Evolutionary conservation across 2,797 vertebrate genomes (phyloP), one percentile per base, ranked within the genome.

Genomic region (Intellagama lesueurii): DNA sequence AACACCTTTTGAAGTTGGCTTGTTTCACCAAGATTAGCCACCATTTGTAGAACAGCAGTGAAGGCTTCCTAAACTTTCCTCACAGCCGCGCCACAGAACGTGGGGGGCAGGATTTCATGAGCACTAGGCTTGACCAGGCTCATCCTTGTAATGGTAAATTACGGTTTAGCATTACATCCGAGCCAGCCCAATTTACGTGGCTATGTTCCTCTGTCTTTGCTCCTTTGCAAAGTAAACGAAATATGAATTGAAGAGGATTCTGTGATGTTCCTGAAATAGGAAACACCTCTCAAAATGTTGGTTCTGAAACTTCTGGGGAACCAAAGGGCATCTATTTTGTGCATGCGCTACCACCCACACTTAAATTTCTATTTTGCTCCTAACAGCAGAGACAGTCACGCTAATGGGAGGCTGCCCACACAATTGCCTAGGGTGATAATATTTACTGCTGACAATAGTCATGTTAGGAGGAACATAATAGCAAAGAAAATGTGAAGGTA

Each of bases 201-300:
- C 19, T 32, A 32, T 56, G 14, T 80, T 9, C 49, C 78, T 79
- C 8, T 26, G 14, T 81, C 4, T 24, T 60, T 26, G 19, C 22
- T 81, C 14, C 5, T 19, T 60, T 66, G 32, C 56, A 35, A 40
- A 81, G 60, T 64, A 4, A 81, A 35, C 17, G 56, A 81, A 40
- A 40, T 64, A 16, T 35, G n/a, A 81, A 81, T 35, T 64, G 9
- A 32, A 64, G 11, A 66, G 86, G 52, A 52, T 76, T 82, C 82
- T 87, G 87, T 75, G 75, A n/a, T 30, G 84, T 73, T 91, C 83
- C 81, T 86, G 80, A 92, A 94, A 90, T 68, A 92, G 80, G 92
- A 92, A 49, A 30, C 76, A 86, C 30, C 72, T 91, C 77, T 80
- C 47, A 32, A 76, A 49, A 16, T 32, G 7, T 1, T 6, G 69